Conservation (phyloP, 2,888 invertebrate species). For the Tipula unca region DNA sequence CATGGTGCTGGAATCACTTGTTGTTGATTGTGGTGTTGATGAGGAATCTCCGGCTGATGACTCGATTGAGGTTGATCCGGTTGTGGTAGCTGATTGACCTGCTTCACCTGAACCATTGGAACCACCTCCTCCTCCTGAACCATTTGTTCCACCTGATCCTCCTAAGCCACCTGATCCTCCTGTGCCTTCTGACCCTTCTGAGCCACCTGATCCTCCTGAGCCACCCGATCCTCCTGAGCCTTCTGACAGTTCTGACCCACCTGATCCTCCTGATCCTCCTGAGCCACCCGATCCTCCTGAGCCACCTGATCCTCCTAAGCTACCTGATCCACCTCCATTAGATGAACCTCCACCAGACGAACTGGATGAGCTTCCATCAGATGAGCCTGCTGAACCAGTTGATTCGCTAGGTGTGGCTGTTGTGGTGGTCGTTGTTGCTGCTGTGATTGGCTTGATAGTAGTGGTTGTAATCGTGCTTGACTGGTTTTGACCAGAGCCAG, state of each 20-base stretch:
- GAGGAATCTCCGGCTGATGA: slow-evolving; percentile 19
- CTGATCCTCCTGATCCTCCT: slow-evolving; percentile 9
- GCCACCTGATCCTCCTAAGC: not conserved
- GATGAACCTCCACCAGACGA: too few species aligned
- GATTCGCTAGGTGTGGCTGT: not conserved
- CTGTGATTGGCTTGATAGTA: too few species aligned
- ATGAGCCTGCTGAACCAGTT: not conserved
- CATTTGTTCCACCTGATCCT: not conserved
- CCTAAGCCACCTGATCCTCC: slow-evolving; percentile 1
- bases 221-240: not conserved
- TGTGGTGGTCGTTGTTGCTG: too few species aligned
- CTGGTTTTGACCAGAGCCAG: slow-evolving; percentile 24
- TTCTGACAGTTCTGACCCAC: not conserved
- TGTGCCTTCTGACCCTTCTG: not conserved
- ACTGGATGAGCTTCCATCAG: too few species aligned
- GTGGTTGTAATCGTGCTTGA: not conserved
- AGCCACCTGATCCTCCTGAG: not conserved
- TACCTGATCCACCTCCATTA: not conserved
- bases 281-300: not conserved
- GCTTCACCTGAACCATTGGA: slow-evolving; percentile 26
- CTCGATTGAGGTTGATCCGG: slow-evolving; percentile 21
- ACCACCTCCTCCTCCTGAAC: slow-evolving; percentile 22
- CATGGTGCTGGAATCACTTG: slow-evolving; percentile 23
- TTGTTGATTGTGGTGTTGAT: slow-evolving; percentile 20
- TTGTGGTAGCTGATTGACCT: slow-evolving; percentile 24